Evolutionary conservation across 2,113 vertebrate genomes (phyloP).

Genomic region (Nerophis lumbriciformis): DNA sequence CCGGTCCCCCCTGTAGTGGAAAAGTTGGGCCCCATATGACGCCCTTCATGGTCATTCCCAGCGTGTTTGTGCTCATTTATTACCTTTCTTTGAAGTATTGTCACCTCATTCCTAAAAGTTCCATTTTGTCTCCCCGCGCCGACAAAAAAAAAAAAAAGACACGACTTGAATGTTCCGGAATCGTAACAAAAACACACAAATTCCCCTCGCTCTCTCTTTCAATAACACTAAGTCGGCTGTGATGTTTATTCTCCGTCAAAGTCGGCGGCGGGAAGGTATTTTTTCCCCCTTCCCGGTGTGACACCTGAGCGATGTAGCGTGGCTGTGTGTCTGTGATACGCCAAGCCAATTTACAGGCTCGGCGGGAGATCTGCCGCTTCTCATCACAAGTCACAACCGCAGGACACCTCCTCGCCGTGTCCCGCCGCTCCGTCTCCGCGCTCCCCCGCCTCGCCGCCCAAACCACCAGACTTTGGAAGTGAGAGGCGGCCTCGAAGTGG

Average conservation of each 20-base stretch:
- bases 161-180: conserved; percentile 17
- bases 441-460: conserved; percentile 38
- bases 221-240: conserved; percentile 53
- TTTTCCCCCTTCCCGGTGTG: conserved; percentile 66
- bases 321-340: conserved; percentile 71
- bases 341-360: conserved; percentile 72
- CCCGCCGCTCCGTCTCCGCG: conserved; percentile 43
- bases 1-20: no score
- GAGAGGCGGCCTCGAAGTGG: conserved; percentile 32
- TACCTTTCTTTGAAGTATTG: neutral
- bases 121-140: neutral
- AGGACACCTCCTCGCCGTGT: conserved; percentile 57
- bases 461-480: conserved; percentile 43
- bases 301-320: conserved; percentile 70
- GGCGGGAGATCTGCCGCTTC: conserved; percentile 64
- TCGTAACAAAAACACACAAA: conserved; percentile 38
- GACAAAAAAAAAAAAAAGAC: conserved; percentile 7
- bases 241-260: conserved; percentile 68
- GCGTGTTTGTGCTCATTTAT: neutral
- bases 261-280: conserved; percentile 64
- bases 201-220: conserved; percentile 50
- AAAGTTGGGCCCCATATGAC: neutral
- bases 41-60: conserved; percentile 22
- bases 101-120: neutral
- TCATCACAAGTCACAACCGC: conserved; percentile 67